These are phyloP conservation scores for Epistrophe eligans DNA, from an alignment of 2,888 invertebrate genomes.

Conservation along the genomic window DNA sequence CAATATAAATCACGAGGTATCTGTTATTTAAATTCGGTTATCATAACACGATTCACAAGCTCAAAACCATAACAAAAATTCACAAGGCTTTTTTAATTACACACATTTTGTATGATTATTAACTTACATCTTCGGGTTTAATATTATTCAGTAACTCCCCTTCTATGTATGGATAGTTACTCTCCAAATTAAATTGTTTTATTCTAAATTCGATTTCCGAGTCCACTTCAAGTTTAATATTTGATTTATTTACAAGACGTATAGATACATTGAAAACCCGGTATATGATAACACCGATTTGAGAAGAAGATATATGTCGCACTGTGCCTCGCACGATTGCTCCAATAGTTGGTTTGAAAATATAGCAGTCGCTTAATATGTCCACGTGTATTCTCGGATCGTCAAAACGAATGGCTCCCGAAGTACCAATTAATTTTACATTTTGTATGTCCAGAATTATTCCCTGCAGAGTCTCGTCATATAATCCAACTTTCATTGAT, in stretches of 20 bases:
- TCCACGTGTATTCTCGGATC: slow-evolving; percentile 86
- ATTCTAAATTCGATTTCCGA: slow-evolving; percentile 83
- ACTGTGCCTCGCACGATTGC: slow-evolving; percentile 86
- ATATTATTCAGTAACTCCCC: slow-evolving; percentile 80
- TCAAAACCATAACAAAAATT: too few relatives aligned
- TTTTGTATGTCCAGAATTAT: slow-evolving; percentile 87
- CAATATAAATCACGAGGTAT: too few relatives aligned
- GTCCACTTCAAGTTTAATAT: slow-evolving; percentile 81
- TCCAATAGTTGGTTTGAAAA: slow-evolving; percentile 87
- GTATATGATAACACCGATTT: slow-evolving; percentile 87
- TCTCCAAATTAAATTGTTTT: slow-evolving; percentile 81
- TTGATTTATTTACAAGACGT: slow-evolving; percentile 81
- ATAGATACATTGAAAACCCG: slow-evolving; percentile 88
- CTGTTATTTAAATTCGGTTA: too few relatives aligned
- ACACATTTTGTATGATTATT: background rate
- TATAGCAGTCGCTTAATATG: slow-evolving; percentile 87
- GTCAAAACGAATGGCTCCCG: slow-evolving; percentile 85
- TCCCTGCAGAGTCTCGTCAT: slow-evolving; percentile 85
- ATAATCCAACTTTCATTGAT: slow-evolving; percentile 84
- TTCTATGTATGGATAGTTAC: slow-evolving; percentile 82
- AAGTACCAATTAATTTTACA: slow-evolving; percentile 85
- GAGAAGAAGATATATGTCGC: slow-evolving; percentile 85
- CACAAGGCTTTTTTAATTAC: too few relatives aligned
- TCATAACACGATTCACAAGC: too few relatives aligned
- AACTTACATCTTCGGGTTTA: background rate